phyloP scores from a whole-genome alignment of 2,113 vertebrate species.

The Aptenodytes patagonicus region DNA sequence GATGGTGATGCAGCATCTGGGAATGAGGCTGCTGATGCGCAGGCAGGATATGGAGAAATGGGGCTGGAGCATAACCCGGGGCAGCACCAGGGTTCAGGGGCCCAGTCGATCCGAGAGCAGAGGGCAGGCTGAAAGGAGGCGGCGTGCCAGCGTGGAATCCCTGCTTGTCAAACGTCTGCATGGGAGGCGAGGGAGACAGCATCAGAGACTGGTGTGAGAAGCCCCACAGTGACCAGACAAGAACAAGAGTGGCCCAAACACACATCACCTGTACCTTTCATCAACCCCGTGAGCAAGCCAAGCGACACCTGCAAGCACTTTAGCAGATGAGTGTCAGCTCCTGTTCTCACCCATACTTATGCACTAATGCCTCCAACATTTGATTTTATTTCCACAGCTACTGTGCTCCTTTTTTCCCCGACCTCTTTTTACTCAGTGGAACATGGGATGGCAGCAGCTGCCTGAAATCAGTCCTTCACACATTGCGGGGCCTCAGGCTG shows the following conservation, averaged over 20 bases:
- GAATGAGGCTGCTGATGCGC: slow-evolving; percentile 95
- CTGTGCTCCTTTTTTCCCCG: neutral
- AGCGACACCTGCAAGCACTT: neutral
- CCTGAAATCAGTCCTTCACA: neutral
- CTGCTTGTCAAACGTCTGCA: slow-evolving; percentile 94
- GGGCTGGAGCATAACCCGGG: slow-evolving; percentile 88
- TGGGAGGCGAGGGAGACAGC: neutral
- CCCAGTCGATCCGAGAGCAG: slow-evolving; percentile 88
- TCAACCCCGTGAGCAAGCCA: neutral
- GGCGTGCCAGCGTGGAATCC: slow-evolving; percentile 94
- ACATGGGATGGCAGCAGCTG: neutral
- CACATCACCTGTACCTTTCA: neutral
- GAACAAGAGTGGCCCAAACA: neutral
- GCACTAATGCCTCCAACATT: neutral
- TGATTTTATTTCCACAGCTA: neutral
- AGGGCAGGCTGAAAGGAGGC: slow-evolving; percentile 92
- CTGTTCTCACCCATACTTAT: neutral
- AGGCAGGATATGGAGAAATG: slow-evolving; percentile 91
- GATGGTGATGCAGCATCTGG: slow-evolving; percentile 91
- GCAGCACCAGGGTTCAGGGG: slow-evolving; percentile 88
- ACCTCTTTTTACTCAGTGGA: neutral
- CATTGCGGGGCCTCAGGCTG: neutral
- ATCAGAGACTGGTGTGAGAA: neutral
- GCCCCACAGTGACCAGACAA: neutral
- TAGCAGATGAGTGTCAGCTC: neutral